These are phyloP conservation scores for Halocynthia aurantium DNA, from an alignment of 23 tunicate genomes.

Conservation along the genomic window DNA sequence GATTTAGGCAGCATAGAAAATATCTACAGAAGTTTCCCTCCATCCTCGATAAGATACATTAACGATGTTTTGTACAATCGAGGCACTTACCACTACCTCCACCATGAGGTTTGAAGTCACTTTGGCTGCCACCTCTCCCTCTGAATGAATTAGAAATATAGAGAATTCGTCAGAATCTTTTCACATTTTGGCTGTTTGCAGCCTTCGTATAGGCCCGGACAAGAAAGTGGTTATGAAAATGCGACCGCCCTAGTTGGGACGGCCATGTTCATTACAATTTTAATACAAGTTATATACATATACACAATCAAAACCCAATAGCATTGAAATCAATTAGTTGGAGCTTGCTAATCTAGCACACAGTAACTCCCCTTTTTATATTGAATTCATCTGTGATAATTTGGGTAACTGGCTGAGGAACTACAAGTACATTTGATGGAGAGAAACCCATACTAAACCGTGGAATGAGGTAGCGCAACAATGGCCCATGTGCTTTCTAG, in stretches of 20 bases:
- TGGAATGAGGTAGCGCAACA: too few species aligned
- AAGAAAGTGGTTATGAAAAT: too few species aligned
- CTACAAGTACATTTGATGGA: too few species aligned
- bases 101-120: conserved; percentile 58
- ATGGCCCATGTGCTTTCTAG: too few species aligned
- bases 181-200: not conserved
- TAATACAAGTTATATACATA: not conserved
- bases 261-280: conserved; percentile 11
- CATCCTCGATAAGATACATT: not conserved
- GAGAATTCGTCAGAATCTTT: not conserved
- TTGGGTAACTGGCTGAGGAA: too few species aligned
- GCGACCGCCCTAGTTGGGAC: not conserved
- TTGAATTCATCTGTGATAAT: too few species aligned
- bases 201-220: not conserved
- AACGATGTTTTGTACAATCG: not conserved
- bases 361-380: too few species aligned
- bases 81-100: conserved; percentile 74
- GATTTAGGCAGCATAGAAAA: too few species aligned
- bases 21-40: not conserved
- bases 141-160: not conserved
- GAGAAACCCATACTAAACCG: too few species aligned
- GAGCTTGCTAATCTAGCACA: too few species aligned
- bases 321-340: not conserved
- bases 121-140: conserved; percentile 46
- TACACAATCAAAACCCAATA: not conserved